Evolutionary conservation across 2,797 vertebrate genomes (phyloP), one percentile per base, ranked within the genome.

Genomic region (Melanotaenia parkinsoni): DNA sequence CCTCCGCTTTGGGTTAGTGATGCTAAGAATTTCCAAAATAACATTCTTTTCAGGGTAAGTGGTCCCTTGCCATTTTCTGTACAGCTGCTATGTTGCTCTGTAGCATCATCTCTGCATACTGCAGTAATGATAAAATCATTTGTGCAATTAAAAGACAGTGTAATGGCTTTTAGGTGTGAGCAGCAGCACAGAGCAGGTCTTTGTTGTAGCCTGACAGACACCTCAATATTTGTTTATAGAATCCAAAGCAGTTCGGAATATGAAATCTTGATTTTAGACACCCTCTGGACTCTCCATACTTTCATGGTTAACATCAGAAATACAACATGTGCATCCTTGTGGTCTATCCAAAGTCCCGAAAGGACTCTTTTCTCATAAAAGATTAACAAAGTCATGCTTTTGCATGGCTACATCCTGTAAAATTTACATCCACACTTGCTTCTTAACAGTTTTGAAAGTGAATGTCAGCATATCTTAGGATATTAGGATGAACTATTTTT

Each of bases 61-160:
- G 61, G 18, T 24, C 62, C 16, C 58, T 56, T 58, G 51, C 53
- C 28, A 50, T 47, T 74, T 69, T 66, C 33, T 75, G 11, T 58
- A 45, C 20, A 37, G 35, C 65, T 45, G 59, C 30, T 26, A 45
- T 26, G 47, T 30, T 38, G 59, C 62, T 59, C 40, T 59, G 18
- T 57, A 64, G 58, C 11, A 40, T 51, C 28, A 13, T 72, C 73
- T 45, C 54, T 26, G 50, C 45, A 7, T 26, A 65, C 22, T 66
- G 59, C 26, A 50, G 43, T 63, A 43, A 37, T 45, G 59, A 59
- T 5, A 45, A 22, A 38, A 9, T 60, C 1, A 22, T 28, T n/a
- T 7, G 38, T 6, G 5, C 28, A 28, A 62, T 28, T 61, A 2
- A 51, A 74, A 74, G 18, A 56, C 11, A 13, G 18, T 45, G 20